phyloP scores from a whole-genome alignment of 2,797 vertebrate species.

The Rhinoraja longicauda region DNA sequence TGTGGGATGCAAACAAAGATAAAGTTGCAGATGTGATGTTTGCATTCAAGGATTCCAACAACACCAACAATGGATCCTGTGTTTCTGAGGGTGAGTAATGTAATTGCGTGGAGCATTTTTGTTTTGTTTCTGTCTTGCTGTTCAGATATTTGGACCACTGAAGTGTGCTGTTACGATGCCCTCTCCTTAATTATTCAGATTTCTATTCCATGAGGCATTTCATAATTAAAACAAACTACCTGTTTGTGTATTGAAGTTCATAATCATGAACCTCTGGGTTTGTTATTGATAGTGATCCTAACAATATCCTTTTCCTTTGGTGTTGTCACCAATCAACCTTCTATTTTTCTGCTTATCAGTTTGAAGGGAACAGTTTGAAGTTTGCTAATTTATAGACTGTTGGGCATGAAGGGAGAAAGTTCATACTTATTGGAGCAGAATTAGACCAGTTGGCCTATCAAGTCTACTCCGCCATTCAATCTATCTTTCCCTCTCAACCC shows the following conservation, averaged over 20 bases:
- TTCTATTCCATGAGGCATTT: not conserved
- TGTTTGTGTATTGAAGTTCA: not conserved
- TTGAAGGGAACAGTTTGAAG: not conserved
- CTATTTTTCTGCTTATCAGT: not conserved
- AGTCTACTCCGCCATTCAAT: too few species aligned
- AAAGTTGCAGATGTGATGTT: slow-evolving; percentile 79
- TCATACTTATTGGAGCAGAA: too few species aligned
- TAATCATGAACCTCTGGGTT: not conserved
- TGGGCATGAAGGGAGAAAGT: not conserved
- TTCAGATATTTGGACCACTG: not conserved
- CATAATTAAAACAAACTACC: not conserved
- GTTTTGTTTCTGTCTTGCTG: not conserved
- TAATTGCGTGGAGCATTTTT: not conserved
- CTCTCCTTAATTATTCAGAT: not conserved
- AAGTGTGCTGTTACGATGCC: not conserved
- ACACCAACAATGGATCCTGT: slow-evolving; percentile 64
- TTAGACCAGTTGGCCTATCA: too few species aligned
- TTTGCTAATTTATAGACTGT: not conserved
- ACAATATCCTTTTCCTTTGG: not conserved
- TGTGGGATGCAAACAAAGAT: slow-evolving; percentile 67
- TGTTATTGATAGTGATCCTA: not conserved
- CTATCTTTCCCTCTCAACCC: too few species aligned
- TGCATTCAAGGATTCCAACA: slow-evolving; percentile 57
- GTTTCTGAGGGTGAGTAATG: too few species aligned
- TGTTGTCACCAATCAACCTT: not conserved